Evolutionary conservation across 1,140 invertebrate genomes (phyloP).

Genomic region (Calephelis nemesis): DNA sequence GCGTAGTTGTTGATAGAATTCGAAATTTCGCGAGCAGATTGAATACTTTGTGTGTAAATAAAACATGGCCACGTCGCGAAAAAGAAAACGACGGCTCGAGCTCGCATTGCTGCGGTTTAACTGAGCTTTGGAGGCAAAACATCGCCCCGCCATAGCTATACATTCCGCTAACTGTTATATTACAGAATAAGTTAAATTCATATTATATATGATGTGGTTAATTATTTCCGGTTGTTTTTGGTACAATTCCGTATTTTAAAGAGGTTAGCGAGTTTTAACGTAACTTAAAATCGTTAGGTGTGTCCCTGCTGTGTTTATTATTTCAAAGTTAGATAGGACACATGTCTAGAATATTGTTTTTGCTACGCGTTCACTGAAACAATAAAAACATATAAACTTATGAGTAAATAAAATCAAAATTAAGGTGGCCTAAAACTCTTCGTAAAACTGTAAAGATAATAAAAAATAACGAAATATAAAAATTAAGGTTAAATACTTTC

Average conservation of each 20-base stretch:
- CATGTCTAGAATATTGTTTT: too few species aligned
- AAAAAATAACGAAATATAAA: too few species aligned
- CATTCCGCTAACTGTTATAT: constrained; percentile 5
- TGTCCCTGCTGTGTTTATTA: too few species aligned
- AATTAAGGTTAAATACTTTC: too few species aligned
- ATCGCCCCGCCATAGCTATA: constrained; percentile 16
- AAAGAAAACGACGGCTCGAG: constrained; percentile 54
- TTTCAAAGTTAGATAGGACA: too few species aligned
- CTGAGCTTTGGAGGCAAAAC: constrained; percentile 38
- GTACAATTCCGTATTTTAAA: background rate
- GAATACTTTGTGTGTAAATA: constrained; percentile 40
- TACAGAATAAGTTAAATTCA: background rate
- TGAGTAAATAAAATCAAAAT: too few species aligned
- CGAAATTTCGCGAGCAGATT: constrained; percentile 31
- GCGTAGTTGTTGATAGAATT: constrained; percentile 32
- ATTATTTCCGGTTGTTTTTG: background rate
- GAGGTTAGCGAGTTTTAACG: too few species aligned
- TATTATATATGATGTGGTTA: background rate
- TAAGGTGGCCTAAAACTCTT: too few species aligned
- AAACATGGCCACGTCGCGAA: constrained; percentile 49
- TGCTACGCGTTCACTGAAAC: too few species aligned
- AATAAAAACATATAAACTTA: too few species aligned
- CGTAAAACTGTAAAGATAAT: too few species aligned
- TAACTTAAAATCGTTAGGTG: too few species aligned
- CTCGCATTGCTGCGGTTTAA: constrained; percentile 63